A percentile compares a stretch with the other conserved stretches of the same genome.
Conservation (phyloP, 2,888 invertebrate genomes). For the Agriopis aurantiaria region DNA sequence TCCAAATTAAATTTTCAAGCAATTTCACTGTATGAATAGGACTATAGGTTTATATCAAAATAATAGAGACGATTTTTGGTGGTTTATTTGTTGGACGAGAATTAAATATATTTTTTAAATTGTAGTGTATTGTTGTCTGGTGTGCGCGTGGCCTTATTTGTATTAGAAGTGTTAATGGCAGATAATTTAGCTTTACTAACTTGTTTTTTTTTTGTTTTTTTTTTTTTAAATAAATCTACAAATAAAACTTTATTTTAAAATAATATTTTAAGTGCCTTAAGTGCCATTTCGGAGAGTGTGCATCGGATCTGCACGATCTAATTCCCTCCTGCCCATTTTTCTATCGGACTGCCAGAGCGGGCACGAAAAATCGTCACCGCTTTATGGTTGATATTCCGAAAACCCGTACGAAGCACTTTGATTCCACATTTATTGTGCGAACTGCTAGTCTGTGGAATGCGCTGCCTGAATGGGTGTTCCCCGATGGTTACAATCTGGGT, state of each 20-base stretch:
- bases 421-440: too few relatives aligned
- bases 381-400: too few relatives aligned
- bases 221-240: slow-evolving; percentile 17
- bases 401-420: too few relatives aligned
- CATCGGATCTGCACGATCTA: too few relatives aligned
- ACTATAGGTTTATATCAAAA: slow-evolving; percentile 61
- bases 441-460: too few relatives aligned
- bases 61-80: slow-evolving; percentile 48
- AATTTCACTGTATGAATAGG: slow-evolving; percentile 62
- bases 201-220: slow-evolving; percentile 20
- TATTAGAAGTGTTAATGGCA: slow-evolving; percentile 63
- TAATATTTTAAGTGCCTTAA: too few relatives aligned
- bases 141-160: slow-evolving; percentile 60
- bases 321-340: too few relatives aligned
- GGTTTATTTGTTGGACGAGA: slow-evolving; percentile 63
- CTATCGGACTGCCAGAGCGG: too few relatives aligned
- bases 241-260: slow-evolving; percentile 61
- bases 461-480: too few relatives aligned
- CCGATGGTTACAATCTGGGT: too few relatives aligned
- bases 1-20: slow-evolving; percentile 46
- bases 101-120: slow-evolving; percentile 52
- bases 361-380: too few relatives aligned
- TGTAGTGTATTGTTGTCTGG: slow-evolving; percentile 66
- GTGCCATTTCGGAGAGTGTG: too few relatives aligned
- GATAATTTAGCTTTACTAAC: slow-evolving; percentile 48